These are phyloP conservation scores for Euthynnus affinis DNA, from an alignment of 2,797 vertebrate genomes.

Conservation along the genomic window DNA sequence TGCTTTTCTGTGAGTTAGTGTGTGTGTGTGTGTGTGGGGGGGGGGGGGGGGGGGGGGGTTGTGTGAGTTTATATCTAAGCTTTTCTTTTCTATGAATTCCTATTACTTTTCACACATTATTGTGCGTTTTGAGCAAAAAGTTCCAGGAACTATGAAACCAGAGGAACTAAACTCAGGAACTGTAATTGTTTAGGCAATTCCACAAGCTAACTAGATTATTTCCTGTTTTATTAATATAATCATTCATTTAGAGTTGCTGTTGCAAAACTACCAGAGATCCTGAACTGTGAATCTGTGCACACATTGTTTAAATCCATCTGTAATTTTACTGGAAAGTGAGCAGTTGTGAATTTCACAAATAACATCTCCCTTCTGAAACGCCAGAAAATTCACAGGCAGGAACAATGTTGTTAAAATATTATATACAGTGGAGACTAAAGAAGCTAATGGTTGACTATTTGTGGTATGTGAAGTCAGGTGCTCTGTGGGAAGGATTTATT, in stretches of 20 bases:
- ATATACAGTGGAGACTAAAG: slow-evolving; percentile 25
- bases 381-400: neutral
- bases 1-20: slow-evolving; percentile 15
- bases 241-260: neutral
- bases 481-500: slow-evolving; percentile 73
- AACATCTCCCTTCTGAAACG: neutral
- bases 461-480: slow-evolving; percentile 80
- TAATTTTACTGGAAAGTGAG: neutral
- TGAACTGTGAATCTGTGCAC: neutral
- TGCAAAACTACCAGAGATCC: neutral
- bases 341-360: neutral
- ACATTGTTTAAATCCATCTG: neutral
- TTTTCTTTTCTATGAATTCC: neutral
- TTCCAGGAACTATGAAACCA: no score
- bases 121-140: no score
- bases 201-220: neutral
- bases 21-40: no score
- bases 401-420: slow-evolving; percentile 17
- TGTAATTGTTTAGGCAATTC: neutral
- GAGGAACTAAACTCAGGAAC: no score
- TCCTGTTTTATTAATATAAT: neutral
- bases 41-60: no score
- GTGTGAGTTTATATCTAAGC: neutral
- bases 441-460: slow-evolving; percentile 45
- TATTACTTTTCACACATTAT: neutral